These are phyloP conservation scores for Rhea pennata DNA, from an alignment of 2,113 vertebrate genomes.

Conservation along the genomic window DNA sequence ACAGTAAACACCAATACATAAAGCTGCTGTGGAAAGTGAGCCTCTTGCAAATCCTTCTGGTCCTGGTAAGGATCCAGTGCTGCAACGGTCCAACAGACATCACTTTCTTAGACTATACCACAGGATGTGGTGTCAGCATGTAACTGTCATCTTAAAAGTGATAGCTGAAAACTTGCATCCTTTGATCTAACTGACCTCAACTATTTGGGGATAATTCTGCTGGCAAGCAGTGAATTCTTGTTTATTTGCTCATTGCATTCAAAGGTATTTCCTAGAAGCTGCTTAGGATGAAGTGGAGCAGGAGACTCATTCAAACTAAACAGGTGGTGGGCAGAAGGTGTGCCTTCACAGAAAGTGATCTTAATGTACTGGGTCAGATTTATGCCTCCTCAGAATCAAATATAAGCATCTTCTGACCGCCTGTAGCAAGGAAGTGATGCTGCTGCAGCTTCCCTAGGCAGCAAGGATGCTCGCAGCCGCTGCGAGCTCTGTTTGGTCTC, in stretches of 20 bases:
- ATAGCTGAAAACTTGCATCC: background rate
- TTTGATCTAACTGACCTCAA: background rate
- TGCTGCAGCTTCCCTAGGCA: background rate
- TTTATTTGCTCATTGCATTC: background rate
- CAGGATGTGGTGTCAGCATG: background rate
- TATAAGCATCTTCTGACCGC: accelerated
- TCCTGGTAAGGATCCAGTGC: background rate
- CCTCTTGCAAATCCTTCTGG: background rate
- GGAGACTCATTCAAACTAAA: background rate
- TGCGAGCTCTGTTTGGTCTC: background rate
- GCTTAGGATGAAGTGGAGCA: background rate
- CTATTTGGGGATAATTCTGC: background rate
- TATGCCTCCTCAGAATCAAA: background rate
- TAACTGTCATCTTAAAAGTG: background rate
- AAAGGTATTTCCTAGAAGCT: background rate
- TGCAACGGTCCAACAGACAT: background rate
- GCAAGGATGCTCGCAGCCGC: background rate
- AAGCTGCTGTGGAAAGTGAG: background rate
- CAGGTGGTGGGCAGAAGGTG: background rate
- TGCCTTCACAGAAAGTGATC: background rate
- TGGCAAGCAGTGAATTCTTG: background rate
- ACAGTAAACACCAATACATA: accelerated
- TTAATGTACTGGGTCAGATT: background rate
- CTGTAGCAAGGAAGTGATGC: accelerated
- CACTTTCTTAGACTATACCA: background rate